These are phyloP conservation scores for Microctonus brassicae DNA, from an alignment of 2,888 invertebrate species.

Conservation along the genomic window DNA sequence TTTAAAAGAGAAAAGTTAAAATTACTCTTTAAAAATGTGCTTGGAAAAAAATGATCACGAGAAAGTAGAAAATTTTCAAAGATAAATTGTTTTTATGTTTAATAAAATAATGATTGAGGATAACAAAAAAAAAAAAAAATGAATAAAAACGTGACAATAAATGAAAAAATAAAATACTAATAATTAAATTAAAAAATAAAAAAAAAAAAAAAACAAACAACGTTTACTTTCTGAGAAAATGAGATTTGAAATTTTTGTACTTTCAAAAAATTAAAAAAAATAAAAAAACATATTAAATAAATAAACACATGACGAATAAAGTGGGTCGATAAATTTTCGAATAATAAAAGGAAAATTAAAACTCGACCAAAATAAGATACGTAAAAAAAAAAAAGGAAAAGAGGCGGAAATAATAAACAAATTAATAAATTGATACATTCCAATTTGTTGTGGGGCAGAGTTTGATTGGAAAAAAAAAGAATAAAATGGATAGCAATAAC, in stretches of 20 bases:
- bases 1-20: constrained; percentile 24
- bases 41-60: background rate
- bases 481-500: background rate
- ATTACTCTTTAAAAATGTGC: constrained; percentile 5
- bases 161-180: background rate
- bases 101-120: background rate
- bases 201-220: too few relatives aligned
- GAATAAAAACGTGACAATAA: constrained; percentile 19
- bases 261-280: constrained; percentile 5
- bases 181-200: too few relatives aligned
- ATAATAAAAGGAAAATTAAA: constrained; percentile 9
- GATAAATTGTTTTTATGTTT: constrained; percentile 39
- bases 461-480: background rate
- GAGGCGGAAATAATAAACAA: constrained; percentile 39
- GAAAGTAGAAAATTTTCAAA: constrained; percentile 18
- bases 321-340: background rate
- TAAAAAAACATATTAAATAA: background rate
- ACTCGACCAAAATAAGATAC: constrained; percentile 9
- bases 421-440: background rate
- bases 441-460: constrained; percentile 8
- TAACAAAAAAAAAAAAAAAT: background rate
- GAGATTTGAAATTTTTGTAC: background rate
- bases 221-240: background rate
- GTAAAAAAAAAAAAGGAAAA: constrained; percentile 39
- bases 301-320: background rate